A percentile compares a stretch with the other conserved stretches of the same genome.
Conservation (phyloP, 2,797 vertebrate genomes). For the Petrocephalus schoutedeni region DNA sequence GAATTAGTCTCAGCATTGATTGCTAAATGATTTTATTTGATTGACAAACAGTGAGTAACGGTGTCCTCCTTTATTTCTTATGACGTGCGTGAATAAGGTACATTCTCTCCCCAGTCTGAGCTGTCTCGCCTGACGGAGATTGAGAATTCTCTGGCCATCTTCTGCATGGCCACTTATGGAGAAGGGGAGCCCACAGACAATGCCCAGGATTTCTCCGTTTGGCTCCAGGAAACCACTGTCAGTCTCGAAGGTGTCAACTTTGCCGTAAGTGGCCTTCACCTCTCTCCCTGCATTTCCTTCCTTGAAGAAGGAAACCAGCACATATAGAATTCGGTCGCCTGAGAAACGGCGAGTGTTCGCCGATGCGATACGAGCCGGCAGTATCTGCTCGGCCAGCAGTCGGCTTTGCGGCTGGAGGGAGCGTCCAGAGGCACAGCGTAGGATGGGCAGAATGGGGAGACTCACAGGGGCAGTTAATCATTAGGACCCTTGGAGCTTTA, state of each 20-base stretch:
- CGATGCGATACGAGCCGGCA: not conserved
- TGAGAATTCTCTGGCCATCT: conserved; percentile 68
- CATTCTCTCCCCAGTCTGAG: conserved; percentile 55
- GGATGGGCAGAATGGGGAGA: not conserved
- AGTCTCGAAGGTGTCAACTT: conserved; percentile 68
- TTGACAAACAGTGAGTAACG: not conserved
- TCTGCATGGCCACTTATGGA: conserved; percentile 80
- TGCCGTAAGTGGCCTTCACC: conserved; percentile 54
- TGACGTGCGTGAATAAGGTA: not conserved
- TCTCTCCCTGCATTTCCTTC: not conserved
- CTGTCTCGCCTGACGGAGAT: conserved; percentile 68
- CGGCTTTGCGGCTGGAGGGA: not conserved
- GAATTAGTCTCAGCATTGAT: not conserved
- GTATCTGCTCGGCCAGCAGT: not conserved
- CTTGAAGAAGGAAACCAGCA: not conserved
- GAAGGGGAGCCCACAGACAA: conserved; percentile 79
- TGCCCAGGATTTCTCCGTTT: conserved; percentile 77
- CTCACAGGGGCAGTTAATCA: not conserved
- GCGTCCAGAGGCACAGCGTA: not conserved
- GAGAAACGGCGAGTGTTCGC: not conserved
- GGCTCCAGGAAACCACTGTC: conserved; percentile 68
- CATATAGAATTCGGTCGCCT: not conserved
- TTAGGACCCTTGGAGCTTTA: not conserved
- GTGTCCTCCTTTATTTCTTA: not conserved
- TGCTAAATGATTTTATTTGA: not conserved